Conservation (phyloP, 2,797 vertebrate species). For the Champsocephalus gunnari region DNA sequence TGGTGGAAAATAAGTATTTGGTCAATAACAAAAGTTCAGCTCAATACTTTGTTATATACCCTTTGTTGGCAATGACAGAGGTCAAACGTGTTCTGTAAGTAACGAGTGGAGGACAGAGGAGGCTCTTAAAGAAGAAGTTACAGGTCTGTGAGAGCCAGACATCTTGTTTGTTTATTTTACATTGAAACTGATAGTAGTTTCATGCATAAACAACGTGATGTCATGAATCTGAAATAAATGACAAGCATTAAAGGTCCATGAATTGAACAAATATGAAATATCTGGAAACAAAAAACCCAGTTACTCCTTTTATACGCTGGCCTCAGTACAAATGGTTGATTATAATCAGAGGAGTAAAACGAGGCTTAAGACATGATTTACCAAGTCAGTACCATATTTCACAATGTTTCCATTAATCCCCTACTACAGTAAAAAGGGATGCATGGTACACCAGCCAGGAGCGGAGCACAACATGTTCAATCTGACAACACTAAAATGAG, state of each 20-base stretch:
- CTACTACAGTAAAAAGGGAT: background rate
- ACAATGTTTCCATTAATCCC: background rate
- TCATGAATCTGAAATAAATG: background rate
- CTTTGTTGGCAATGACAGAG: no score
- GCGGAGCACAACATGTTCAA: background rate
- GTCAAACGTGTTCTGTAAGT: no score
- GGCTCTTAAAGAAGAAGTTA: no score
- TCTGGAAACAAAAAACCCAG: background rate
- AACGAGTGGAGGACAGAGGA: no score
- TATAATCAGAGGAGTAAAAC: background rate
- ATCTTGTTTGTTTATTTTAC: no score
- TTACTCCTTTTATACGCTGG: background rate
- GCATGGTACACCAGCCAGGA: background rate
- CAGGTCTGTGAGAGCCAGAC: no score
- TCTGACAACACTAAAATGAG: conserved; percentile 4
- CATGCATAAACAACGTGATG: background rate
- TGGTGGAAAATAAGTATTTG: no score
- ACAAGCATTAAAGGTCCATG: background rate
- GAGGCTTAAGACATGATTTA: no score
- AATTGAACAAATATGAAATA: background rate
- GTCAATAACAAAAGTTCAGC: no score
- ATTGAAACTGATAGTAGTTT: conserved; percentile 10
- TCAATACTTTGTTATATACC: no score
- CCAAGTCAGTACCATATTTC: background rate
- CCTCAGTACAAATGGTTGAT: background rate